A percentile compares a stretch with the other conserved stretches of the same genome.
Evolutionary conservation across 2,888 invertebrate species (phyloP).

Genomic region (Phrixothrix hirtus): DNA sequence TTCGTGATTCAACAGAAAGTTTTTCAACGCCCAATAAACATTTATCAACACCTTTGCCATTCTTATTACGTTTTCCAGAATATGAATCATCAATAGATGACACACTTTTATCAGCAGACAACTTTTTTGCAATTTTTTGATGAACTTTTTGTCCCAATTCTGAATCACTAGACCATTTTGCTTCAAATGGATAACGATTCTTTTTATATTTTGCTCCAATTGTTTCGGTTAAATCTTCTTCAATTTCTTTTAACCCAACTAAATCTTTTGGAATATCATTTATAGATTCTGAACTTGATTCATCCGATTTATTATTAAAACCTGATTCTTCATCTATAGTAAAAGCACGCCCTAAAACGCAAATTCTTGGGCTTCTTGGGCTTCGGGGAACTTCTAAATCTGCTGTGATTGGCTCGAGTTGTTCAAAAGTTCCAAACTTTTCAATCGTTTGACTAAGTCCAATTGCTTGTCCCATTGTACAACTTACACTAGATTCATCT

Average conservation of each 20-base stretch:
- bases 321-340: slow-evolving; percentile 54
- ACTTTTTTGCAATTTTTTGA: slow-evolving; percentile 51
- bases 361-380: slow-evolving; percentile 53
- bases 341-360: slow-evolving; percentile 54
- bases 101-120: slow-evolving; percentile 52
- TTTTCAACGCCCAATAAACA: slow-evolving; percentile 50
- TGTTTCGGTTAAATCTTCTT: slow-evolving; percentile 34
- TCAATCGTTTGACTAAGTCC: slow-evolving; percentile 77
- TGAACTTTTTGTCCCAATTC: slow-evolving; percentile 53
- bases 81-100: slow-evolving; percentile 53
- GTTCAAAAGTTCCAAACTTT: slow-evolving; percentile 67
- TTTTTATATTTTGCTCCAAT: slow-evolving; percentile 42
- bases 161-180: slow-evolving; percentile 56
- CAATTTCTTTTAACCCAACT: slow-evolving; percentile 45
- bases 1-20: slow-evolving; percentile 67
- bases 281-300: slow-evolving; percentile 41
- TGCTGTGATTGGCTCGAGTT: slow-evolving; percentile 56
- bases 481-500: slow-evolving; percentile 75
- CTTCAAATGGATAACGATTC: slow-evolving; percentile 54
- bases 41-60: slow-evolving; percentile 45
- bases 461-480: slow-evolving; percentile 77
- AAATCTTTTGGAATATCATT: slow-evolving; percentile 51
- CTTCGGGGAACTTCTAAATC: slow-evolving; percentile 45
- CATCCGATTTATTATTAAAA: slow-evolving; percentile 44
- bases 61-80: slow-evolving; percentile 41